Base-by-base conservation (phyloP, 2,888 invertebrate genomes). In the Amaurobius ferox region DNA sequence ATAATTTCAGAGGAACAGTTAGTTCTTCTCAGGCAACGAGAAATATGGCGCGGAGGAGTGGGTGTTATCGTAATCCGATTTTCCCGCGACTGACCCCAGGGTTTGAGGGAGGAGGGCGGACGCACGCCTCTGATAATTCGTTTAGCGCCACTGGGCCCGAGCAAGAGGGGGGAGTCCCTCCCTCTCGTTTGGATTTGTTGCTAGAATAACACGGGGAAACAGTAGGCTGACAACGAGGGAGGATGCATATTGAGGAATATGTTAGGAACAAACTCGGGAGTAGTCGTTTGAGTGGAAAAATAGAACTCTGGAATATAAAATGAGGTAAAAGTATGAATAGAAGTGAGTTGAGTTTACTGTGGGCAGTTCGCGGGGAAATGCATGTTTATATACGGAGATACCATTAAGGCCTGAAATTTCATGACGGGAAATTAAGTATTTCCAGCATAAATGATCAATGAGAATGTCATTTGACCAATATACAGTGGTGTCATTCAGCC, bases 71-170 rank as follows among this genome's bases (percentile, higher is more conserved):
- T 55, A 55, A 55, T 55, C 55, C 55, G 55, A 55, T 55, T 55
- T 55, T 16, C 55, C 23, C 55, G 55, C 19, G 11, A 55, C 3
- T 55, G 55, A 55, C 55, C 55, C 55, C 55, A 11, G 55, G 55
- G 55, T 55, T 23, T 23, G 55, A 1, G 55, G 23, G 55, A 11
- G 55, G 11, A 23, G 11, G 55, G 23, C 2, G 2, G 23, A 23
- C 11, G 16, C 55, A 23, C 55, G 16, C 44, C 13, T 16, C 23
- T 23, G 55, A 55, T 55, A 55, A 55, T 55, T 55, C 55, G 23
- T 55, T 55, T 55, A 55, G 55, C 55, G 55, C 55, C 55, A 55
- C 23, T 55, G 55, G 55, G 55, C 23, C 55, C n/a, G 44, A 44
- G n/a, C 44, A 5, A 5, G 44, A 2, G 44, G 16, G n/a, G 19